phyloP scores from a whole-genome alignment of 2,113 vertebrate genomes.

The Halcyon senegalensis region DNA sequence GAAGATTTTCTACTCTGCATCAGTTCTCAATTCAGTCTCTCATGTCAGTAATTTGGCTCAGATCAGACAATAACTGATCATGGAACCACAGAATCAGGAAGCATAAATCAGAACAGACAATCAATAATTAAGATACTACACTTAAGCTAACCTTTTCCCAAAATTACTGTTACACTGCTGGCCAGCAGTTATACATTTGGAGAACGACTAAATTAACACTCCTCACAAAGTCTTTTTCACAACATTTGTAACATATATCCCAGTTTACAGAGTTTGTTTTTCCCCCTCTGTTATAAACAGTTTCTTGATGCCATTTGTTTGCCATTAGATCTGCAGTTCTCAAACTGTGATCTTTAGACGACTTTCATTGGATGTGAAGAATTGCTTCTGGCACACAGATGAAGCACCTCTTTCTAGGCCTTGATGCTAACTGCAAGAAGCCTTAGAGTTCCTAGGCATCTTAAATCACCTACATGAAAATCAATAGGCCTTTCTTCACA shows the following conservation, averaged over 20 bases:
- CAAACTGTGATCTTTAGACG: not conserved
- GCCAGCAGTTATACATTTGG: not conserved
- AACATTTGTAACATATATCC: not conserved
- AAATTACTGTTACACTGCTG: not conserved
- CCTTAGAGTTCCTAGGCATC: not conserved
- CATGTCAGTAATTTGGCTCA: not conserved
- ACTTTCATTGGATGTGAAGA: not conserved
- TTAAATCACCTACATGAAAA: not conserved
- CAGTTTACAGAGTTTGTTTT: not conserved
- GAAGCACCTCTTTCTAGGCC: not conserved
- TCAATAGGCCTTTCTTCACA: not conserved
- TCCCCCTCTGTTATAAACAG: not conserved
- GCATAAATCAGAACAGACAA: not conserved
- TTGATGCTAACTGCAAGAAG: not conserved
- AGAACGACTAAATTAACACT: not conserved
- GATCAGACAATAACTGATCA: not conserved
- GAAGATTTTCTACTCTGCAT: not conserved
- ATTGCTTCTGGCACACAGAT: not conserved
- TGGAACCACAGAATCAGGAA: not conserved
- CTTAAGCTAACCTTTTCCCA: not conserved
- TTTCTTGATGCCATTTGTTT: not conserved
- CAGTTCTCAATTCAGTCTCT: not conserved
- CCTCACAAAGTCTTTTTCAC: not conserved
- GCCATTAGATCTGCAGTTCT: not conserved
- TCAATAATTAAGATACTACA: not conserved